Evolutionary conservation across 2,797 vertebrate species (phyloP).

Genomic region (Rousettus madagascariensis): DNA sequence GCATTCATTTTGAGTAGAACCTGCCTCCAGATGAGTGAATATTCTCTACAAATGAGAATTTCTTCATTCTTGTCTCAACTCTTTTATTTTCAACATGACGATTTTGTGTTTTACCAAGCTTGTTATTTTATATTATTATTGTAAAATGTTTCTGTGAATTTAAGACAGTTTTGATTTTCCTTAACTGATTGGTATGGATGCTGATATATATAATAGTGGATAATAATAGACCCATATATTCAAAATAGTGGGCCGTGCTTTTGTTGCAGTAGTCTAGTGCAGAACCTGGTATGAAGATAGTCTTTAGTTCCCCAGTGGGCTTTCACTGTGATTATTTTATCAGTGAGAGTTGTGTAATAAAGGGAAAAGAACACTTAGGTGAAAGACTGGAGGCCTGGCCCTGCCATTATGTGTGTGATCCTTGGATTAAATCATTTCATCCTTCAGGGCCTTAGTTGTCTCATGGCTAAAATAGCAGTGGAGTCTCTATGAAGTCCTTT

Average conservation of each 20-base stretch:
- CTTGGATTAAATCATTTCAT: background rate
- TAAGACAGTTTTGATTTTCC: background rate
- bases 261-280: background rate
- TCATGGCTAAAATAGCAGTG: background rate
- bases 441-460: background rate
- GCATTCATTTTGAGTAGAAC: background rate
- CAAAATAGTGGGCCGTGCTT: background rate
- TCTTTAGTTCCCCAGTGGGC: background rate
- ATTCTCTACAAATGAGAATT: background rate
- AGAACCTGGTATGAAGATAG: background rate
- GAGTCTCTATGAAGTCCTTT: background rate
- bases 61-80: background rate
- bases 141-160: background rate
- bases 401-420: background rate
- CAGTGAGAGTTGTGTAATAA: background rate
- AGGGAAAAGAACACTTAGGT: no score
- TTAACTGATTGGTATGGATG: background rate
- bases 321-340: background rate
- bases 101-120: constrained; percentile 45
- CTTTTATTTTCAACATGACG: background rate
- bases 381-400: background rate
- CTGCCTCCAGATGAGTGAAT: background rate
- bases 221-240: background rate
- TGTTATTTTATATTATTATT: background rate
- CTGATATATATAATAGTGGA: background rate